Evolutionary conservation across 2,888 invertebrate species (phyloP).

Genomic region (Poecilobothrus nobilitatus): DNA sequence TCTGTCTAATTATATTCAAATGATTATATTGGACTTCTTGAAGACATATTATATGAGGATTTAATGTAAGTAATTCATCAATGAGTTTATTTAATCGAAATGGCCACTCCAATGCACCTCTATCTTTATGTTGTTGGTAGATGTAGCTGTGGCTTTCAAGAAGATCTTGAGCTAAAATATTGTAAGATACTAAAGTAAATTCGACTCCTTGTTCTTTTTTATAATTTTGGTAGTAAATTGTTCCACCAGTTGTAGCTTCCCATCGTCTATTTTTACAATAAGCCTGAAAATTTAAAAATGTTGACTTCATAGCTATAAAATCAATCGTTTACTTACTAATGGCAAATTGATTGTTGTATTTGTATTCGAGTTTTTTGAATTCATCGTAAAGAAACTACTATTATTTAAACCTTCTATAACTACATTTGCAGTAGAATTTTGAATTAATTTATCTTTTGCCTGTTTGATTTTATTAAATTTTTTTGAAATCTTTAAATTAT

Average conservation of each 20-base stretch:
- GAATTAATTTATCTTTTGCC: not conserved
- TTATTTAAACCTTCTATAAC: not conserved
- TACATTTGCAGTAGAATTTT: not conserved
- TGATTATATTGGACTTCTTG: conserved; percentile 87
- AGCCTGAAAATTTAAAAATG: not conserved
- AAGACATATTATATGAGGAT: conserved; percentile 49
- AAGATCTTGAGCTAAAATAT: conserved; percentile 78
- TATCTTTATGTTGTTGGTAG: conserved; percentile 52
- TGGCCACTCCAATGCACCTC: conserved; percentile 59
- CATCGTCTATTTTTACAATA: not conserved
- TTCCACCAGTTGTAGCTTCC: not conserved
- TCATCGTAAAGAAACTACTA: not conserved
- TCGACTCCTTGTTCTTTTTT: conserved; percentile 2
- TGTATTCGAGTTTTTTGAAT: not conserved
- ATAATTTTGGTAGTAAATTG: not conserved
- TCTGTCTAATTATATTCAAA: conserved; percentile 40
- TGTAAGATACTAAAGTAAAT: conserved; percentile 74
- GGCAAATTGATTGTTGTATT: no score
- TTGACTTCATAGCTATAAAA: no score
- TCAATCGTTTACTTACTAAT: no score
- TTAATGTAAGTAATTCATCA: conserved; percentile 45
- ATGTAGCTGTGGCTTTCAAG: conserved; percentile 61
- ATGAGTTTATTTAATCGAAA: conserved; percentile 49
- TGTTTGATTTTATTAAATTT: not conserved
- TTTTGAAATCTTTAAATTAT: not conserved